Evolutionary conservation across 2,888 invertebrate species (phyloP).

Genomic region (Pristionchus japonicus): DNA sequence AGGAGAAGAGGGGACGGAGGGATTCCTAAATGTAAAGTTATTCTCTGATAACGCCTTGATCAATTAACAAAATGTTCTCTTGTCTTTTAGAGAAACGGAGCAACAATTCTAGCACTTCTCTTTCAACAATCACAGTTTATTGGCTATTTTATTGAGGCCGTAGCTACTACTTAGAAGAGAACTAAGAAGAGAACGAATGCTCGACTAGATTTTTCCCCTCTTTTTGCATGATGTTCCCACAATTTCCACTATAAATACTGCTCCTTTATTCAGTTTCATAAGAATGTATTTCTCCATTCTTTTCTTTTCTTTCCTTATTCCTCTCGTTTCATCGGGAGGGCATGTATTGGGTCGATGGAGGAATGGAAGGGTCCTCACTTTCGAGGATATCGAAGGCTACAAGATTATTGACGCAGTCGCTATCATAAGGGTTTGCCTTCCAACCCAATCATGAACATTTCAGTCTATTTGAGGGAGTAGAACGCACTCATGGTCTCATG

Average conservation of each 20-base stretch:
- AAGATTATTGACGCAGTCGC: background rate
- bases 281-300: background rate
- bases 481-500: background rate
- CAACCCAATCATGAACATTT: background rate
- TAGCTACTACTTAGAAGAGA: no score
- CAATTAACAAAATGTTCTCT: no score
- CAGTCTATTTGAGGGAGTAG: background rate
- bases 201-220: no score
- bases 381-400: background rate
- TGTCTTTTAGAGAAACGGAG: no score
- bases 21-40: background rate
- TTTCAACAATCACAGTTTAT: no score
- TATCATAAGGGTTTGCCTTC: background rate
- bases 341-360: background rate
- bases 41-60: no score
- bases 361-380: background rate
- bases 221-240: background rate
- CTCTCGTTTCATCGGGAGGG: background rate
- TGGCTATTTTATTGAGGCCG: no score
- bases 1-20: background rate
- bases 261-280: background rate
- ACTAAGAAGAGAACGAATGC: no score
- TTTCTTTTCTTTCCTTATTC: background rate
- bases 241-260: background rate
- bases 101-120: no score